Percentiles rank a stretch among this genome's conserved stretches.
Evolutionary conservation across 1,140 invertebrate species (phyloP).

Genomic region (Idris sp.): DNA sequence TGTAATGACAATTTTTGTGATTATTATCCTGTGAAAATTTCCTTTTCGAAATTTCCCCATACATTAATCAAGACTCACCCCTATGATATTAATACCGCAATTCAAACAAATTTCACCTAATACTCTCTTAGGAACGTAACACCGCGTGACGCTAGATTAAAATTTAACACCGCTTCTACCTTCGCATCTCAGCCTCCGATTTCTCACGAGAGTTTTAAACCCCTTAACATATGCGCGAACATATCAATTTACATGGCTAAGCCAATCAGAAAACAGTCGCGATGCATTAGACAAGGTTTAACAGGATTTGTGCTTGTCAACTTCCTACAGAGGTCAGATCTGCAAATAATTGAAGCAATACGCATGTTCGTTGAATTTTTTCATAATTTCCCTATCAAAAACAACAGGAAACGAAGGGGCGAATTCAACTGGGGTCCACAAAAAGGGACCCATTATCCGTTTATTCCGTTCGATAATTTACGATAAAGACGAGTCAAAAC

Average conservation of each 20-base stretch:
- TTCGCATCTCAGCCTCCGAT: slow-evolving; percentile 36
- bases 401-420: slow-evolving; percentile 62
- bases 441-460: too few species aligned
- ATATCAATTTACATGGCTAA: slow-evolving; percentile 51
- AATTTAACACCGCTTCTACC: slow-evolving; percentile 35
- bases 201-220: slow-evolving; percentile 50
- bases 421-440: too few species aligned
- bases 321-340: too few species aligned
- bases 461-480: too few species aligned
- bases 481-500: too few species aligned
- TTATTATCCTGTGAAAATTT: too few species aligned
- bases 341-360: slow-evolving; percentile 57
- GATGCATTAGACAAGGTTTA: slow-evolving; percentile 47
- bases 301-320: too few species aligned
- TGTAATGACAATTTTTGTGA: too few species aligned
- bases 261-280: too few species aligned
- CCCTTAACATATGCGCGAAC: slow-evolving; percentile 51
- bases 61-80: slow-evolving; percentile 23
- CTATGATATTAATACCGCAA: slow-evolving; percentile 36
- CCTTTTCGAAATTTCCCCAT: too few species aligned
- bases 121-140: slow-evolving; percentile 22
- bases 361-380: slow-evolving; percentile 48
- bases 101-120: slow-evolving; percentile 41
- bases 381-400: slow-evolving; percentile 51
- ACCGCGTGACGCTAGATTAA: slow-evolving; percentile 45